These are phyloP conservation scores for Venustaconcha ellipsiformis DNA, from an alignment of 1,140 invertebrate genomes.

Conservation along the genomic window DNA sequence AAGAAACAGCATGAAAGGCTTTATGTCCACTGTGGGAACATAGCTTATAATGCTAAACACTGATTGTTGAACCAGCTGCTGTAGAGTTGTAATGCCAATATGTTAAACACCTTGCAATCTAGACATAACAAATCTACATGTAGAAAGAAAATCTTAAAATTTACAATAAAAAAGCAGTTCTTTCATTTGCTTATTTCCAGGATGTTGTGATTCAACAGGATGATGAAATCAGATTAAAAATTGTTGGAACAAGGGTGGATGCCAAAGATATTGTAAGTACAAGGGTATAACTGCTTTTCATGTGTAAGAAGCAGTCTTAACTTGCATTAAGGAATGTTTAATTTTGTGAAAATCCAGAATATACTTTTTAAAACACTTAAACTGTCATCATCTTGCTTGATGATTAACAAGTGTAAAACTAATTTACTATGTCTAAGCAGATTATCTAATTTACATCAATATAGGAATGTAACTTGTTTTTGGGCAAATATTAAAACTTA, in stretches of 20 bases:
- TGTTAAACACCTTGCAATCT: no score
- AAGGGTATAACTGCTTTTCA: neutral
- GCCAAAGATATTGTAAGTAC: constrained; percentile 78
- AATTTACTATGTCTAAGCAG: no score
- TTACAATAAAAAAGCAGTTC: neutral
- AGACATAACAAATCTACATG: no score
- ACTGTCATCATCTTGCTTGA: constrained; percentile 67
- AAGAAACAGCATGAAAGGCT: no score
- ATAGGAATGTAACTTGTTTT: no score
- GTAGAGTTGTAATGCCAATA: neutral
- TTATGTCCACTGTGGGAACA: no score
- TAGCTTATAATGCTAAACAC: neutral
- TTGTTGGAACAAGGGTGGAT: constrained; percentile 98
- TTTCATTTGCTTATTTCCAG: constrained; percentile 65
- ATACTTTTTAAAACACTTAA: neutral
- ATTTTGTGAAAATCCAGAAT: no score
- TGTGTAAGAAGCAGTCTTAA: no score
- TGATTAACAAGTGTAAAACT: neutral
- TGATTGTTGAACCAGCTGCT: neutral
- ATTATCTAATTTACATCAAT: no score
- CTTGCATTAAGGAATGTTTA: no score
- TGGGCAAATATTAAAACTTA: no score
- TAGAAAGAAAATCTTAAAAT: no score
- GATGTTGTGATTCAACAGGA: constrained; percentile 97
- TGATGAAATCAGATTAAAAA: constrained; percentile 96